phyloP scores from a whole-genome alignment of 2,113 vertebrate genomes.

The Glaucomys volans region DNA sequence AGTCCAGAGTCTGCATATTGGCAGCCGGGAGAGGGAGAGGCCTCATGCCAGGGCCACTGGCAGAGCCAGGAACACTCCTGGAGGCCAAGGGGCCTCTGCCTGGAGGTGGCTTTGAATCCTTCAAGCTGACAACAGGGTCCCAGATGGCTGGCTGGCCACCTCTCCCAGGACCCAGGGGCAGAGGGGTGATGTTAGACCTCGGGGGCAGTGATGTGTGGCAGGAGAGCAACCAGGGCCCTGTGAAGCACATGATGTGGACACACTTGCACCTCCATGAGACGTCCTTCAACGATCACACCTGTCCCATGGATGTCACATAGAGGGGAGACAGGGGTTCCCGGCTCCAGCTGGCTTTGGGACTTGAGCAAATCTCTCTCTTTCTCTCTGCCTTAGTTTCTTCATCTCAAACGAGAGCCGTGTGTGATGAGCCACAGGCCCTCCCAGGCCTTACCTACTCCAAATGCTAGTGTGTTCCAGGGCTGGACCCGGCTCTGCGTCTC shows the following conservation, averaged over 20 bases:
- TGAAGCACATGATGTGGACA: fast-evolving
- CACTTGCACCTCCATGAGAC: background rate
- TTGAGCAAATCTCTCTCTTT: background rate
- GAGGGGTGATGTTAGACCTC: fast-evolving
- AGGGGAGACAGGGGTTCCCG: background rate
- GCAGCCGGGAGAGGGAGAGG: background rate
- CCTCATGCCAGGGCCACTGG: fast-evolving
- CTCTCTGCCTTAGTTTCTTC: background rate
- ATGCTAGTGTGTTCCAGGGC: background rate
- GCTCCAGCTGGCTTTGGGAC: background rate
- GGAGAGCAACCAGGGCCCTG: fast-evolving
- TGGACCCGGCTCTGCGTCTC: background rate
- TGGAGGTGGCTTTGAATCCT: background rate
- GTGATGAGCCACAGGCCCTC: fast-evolving
- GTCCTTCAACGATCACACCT: fast-evolving
- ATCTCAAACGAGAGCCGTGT: background rate
- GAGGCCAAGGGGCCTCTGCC: background rate
- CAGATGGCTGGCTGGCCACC: background rate
- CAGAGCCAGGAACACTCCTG: fast-evolving
- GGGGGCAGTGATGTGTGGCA: background rate
- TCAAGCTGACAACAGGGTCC: fast-evolving
- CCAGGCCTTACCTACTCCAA: background rate
- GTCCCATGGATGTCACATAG: background rate
- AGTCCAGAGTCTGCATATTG: background rate
- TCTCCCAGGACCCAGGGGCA: background rate